Base-by-base conservation (phyloP, 2,797 vertebrate genomes). In the Falco novaeseelandiae region DNA sequence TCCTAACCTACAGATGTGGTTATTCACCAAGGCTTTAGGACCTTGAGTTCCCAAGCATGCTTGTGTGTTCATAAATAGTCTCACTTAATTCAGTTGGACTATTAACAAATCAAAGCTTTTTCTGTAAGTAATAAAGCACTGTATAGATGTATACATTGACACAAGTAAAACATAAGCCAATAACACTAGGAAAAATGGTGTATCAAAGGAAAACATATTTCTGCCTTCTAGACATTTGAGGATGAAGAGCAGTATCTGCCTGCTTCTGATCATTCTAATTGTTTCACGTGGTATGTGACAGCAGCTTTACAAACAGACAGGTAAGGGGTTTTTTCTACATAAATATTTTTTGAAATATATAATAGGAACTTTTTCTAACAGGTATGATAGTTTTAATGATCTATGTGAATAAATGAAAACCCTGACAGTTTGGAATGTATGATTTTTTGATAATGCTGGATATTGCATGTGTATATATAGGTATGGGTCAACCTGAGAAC, bases 241-340 rank as follows among this genome's bases (percentile, higher is more conserved):
- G 92, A 92, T 44, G 72, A 91, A 36, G 32, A 89, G 30, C 63
- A 57, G 19, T 32, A 81, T 90, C 83, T 98, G 46, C 18, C 1
- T 76, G 26, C 95, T 76, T 74, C 23, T 30, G 32, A 26, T 57
- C 58, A 91, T 95, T 54, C 86, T 49, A 4, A 26, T 79, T 97
- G 95, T 90, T 98, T 96, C 76, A 23, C 84, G 55, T 94, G 90
- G 83, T 97, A 95, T 90, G 78, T 74, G 48, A 95, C 6, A 4
- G 51, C 49, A 91, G 19, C 55, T 85, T 84, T 78, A 81, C 38
- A 77, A 15, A 48, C 5, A 83, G 3, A 59, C 27, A 23, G 9
- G 91, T 96, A 84, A 49, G 27, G 32, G 1, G 0, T 10, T 59
- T 89, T 70, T 72, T n/a, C 81, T 52, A 12, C 36, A 13, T 80